phyloP scores from a whole-genome alignment of 1,140 invertebrate genomes.

The Telenomus remus region DNA sequence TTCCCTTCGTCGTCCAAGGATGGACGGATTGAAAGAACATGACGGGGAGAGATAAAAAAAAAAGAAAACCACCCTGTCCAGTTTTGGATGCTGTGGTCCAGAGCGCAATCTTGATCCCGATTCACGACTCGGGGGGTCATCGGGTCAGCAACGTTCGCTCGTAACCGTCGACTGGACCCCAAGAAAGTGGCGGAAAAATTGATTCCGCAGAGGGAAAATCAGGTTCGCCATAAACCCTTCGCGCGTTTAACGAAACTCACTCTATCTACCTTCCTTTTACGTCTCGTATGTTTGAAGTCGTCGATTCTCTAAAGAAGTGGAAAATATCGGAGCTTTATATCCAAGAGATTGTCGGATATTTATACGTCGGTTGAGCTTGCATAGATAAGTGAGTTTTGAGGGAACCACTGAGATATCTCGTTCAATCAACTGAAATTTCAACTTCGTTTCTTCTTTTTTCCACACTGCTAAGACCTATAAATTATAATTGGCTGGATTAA shows the following conservation, averaged over 20 bases:
- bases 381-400: constrained; percentile 6
- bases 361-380: constrained; percentile 28
- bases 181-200: constrained; percentile 38
- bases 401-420: constrained; percentile 1
- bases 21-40: constrained; percentile 7
- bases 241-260: constrained; percentile 7
- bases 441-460: not conserved
- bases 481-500: not conserved
- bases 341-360: constrained; percentile 63
- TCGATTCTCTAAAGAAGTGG: constrained; percentile 2
- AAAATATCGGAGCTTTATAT: constrained; percentile 50
- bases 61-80: constrained; percentile 65
- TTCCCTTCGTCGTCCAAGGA: constrained; percentile 25
- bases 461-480: not conserved
- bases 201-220: constrained; percentile 30
- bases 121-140: constrained; percentile 42
- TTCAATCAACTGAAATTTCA: constrained; percentile 21
- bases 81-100: constrained; percentile 71
- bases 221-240: constrained; percentile 23
- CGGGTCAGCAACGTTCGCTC: constrained; percentile 52
- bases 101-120: constrained; percentile 63
- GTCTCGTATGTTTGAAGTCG: constrained; percentile 1
- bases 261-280: constrained; percentile 8
- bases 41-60: constrained; percentile 17
- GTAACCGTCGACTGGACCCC: constrained; percentile 39